phyloP scores from a whole-genome alignment of 23 tunicate species.

The Diplosoma virens region DNA sequence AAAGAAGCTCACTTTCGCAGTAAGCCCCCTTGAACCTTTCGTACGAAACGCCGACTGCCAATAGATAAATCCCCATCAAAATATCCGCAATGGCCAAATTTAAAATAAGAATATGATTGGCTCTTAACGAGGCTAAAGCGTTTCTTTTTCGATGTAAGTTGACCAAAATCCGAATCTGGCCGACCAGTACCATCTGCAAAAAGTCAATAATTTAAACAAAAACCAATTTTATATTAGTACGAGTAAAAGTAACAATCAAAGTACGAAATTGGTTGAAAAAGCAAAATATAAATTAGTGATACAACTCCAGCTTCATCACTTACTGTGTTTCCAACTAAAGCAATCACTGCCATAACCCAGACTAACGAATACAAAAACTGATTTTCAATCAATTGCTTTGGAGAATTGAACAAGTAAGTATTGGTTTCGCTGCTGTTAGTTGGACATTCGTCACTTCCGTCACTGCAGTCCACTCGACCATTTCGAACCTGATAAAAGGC shows the following conservation, averaged over 20 bases:
- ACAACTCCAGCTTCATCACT: background rate
- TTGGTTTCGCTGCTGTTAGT: conserved; percentile 9
- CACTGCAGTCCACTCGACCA: conserved; percentile 36
- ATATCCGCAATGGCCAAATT: conserved; percentile 31
- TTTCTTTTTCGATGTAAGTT: background rate
- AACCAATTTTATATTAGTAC: too few species aligned
- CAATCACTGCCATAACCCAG: conserved; percentile 24
- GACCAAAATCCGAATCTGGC: conserved; percentile 6
- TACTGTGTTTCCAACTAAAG: conserved; percentile 15
- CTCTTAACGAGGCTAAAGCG: conserved; percentile 22
- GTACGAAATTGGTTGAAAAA: too few species aligned
- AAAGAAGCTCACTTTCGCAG: conserved; percentile 27
- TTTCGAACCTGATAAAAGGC: conserved; percentile 33
- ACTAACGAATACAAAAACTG: conserved; percentile 4
- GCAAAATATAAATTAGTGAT: background rate
- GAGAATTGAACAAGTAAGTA: background rate
- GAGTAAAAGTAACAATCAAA: too few species aligned
- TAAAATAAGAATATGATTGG: conserved; percentile 34
- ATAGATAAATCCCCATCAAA: conserved; percentile 37
- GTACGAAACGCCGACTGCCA: conserved; percentile 29
- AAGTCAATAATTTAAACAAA: background rate
- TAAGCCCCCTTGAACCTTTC: conserved; percentile 30
- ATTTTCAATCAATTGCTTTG: conserved; percentile 3
- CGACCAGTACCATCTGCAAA: conserved; percentile 32
- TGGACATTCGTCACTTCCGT: conserved; percentile 48